Evolutionary conservation across 2,797 vertebrate species (phyloP), one percentile per base, ranked within the genome.

Genomic region (Morus bassanus): DNA sequence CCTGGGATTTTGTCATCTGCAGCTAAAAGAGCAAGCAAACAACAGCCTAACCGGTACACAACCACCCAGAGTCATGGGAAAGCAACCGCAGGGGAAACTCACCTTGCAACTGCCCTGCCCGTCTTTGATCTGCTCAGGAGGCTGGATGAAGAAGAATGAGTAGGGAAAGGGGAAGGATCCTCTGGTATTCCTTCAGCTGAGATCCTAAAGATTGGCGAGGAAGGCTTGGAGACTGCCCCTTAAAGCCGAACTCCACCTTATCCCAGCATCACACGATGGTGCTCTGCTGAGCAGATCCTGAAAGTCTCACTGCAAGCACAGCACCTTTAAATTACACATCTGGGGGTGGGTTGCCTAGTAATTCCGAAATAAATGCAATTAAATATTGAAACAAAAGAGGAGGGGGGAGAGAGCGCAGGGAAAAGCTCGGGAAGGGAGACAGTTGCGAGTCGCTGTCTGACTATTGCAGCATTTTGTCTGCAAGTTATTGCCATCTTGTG

Each of bases 231-330:
- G 97, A 98, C 98, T 96, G 97, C 98, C 97, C 96, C 96, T 98
- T 96, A 96, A 97, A 98, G 97, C 96, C 45, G 37, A 97, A 98
- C 97, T 98, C 97, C 98, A 97, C 98, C 98, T 98, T 88, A 95
- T 84, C 88, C 91, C 81, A 27, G 84, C 65, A 91, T 95, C 98
- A 98, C 96, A 97, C 97, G 97, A 97, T 77, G 73, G 81, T 96
- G 84, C 70, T 95, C 92, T 57, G 87, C 82, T 35, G 91, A 96
- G 87, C 51, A 87, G 80, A 78, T 73, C 86, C 90, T 83, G 94
- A 87, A 94, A 91, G 85, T 46, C 92, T 90, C 90, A 61, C 84
- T 74, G 83, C 94, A 76, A 53, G 91, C 82, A 22, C 91, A 95
- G 90, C 94, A 93, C 97, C 93, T 89, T 95, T 51, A 88, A 92